Conservation (phyloP, 2,113 vertebrate genomes). For the Otolemur garnettii region DNA sequence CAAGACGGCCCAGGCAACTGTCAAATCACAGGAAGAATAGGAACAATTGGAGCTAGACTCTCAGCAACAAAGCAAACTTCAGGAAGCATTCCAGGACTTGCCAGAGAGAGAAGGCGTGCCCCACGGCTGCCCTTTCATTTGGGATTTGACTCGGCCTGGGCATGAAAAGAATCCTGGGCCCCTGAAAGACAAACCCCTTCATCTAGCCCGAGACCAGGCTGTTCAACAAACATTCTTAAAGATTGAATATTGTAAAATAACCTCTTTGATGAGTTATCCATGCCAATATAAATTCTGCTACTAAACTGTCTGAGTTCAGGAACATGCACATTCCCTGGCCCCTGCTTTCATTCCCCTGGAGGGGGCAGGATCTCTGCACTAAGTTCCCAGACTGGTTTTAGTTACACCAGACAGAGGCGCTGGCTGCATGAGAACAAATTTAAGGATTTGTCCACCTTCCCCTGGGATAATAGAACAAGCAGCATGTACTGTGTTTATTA, state of each 20-base stretch:
- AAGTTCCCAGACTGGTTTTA: not conserved
- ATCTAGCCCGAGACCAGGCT: not conserved
- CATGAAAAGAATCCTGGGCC: too few relatives aligned
- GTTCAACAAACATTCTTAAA: not conserved
- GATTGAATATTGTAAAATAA: not conserved
- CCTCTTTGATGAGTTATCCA: not conserved
- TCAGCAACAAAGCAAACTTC: not conserved
- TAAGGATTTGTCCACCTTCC: not conserved
- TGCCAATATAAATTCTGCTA: not conserved
- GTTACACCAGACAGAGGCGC: not conserved
- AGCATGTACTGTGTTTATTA: rapidly evolving
- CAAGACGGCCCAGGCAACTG: not conserved
- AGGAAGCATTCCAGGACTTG: rapidly evolving
- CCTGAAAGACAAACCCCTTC: not conserved
- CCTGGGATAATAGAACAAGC: not conserved
- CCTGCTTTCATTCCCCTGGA: not conserved
- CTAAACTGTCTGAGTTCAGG: not conserved
- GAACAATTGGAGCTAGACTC: too few relatives aligned
- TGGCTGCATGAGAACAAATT: not conserved
- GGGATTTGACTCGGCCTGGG: not conserved
- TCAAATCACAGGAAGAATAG: not conserved
- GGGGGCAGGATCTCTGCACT: not conserved
- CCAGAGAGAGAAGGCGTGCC: not conserved
- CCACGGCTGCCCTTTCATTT: not conserved
- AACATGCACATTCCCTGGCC: not conserved